Conservation (phyloP, 1,140 invertebrate genomes). For the Seison nebaliae region DNA sequence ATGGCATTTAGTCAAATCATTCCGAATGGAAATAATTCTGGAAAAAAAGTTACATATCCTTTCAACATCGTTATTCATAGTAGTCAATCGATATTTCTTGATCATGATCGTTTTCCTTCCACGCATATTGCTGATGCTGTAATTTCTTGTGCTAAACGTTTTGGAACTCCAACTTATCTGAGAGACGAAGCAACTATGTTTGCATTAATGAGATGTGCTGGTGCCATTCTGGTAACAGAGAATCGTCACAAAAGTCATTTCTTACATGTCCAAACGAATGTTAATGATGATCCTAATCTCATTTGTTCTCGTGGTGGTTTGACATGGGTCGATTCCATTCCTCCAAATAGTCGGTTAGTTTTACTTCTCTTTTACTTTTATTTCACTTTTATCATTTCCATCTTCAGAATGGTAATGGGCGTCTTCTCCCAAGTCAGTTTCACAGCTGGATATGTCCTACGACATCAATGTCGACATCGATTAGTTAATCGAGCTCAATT, state of each 20-base stretch:
- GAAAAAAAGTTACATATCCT: background rate
- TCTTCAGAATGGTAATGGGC: too few species aligned
- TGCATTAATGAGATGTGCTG: conserved; percentile 8
- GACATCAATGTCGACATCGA: too few species aligned
- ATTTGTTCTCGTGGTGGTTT: conserved; percentile 7
- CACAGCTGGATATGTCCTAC: too few species aligned
- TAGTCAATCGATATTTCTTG: conserved; percentile 8
- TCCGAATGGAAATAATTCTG: background rate
- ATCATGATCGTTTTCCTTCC: conserved; percentile 8
- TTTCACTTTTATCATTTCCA: too few species aligned
- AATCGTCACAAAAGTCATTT: conserved; percentile 4
- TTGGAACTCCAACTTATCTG: conserved; percentile 5
- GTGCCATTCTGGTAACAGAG: conserved; percentile 8
- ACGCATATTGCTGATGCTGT: conserved; percentile 8
- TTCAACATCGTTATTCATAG: conserved; percentile 13
- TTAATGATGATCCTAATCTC: conserved; percentile 7
- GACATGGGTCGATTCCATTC: conserved; percentile 7
- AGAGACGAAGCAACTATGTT: conserved; percentile 8
- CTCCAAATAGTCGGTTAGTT: conserved; percentile 9
- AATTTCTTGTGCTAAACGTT: background rate
- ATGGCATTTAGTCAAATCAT: conserved; percentile 7
- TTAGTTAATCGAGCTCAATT: too few species aligned
- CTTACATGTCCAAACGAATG: conserved; percentile 10
- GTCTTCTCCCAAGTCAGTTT: too few species aligned
- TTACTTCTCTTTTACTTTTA: too few species aligned